Percentiles rank a stretch among this genome's conserved stretches.
Evolutionary conservation across 2,113 vertebrate genomes (phyloP).

Genomic region (Machaerirhynchus nigripectus): DNA sequence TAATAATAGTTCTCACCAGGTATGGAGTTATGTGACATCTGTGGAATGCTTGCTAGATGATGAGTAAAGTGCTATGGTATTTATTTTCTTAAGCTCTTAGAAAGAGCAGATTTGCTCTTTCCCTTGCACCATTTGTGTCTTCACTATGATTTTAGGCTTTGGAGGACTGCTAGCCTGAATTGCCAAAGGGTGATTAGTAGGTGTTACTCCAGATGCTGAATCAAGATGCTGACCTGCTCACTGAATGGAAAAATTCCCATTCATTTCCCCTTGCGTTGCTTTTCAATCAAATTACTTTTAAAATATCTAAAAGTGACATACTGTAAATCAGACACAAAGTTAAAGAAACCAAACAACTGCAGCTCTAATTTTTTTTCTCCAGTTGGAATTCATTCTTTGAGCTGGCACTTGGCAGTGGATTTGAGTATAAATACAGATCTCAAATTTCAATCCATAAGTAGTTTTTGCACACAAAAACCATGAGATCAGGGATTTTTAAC

Average conservation of each 20-base stretch:
- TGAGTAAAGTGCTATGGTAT: constrained; percentile 5
- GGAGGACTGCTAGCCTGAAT: background rate
- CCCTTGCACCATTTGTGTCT: background rate
- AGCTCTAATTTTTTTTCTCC: background rate
- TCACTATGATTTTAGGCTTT: background rate
- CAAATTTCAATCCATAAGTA: background rate
- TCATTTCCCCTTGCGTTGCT: background rate
- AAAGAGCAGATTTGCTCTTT: background rate
- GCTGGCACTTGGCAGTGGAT: background rate
- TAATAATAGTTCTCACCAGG: constrained; percentile 32
- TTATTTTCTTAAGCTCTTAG: constrained; percentile 7
- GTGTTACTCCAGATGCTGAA: background rate
- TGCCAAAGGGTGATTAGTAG: background rate
- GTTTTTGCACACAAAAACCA: background rate
- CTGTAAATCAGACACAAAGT: background rate
- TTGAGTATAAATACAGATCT: background rate
- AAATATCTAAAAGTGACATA: background rate
- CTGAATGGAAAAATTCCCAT: background rate
- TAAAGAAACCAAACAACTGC: background rate
- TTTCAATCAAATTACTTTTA: background rate
- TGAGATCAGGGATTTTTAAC: background rate
- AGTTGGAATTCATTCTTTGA: background rate
- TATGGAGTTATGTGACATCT: background rate
- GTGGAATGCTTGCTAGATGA: background rate
- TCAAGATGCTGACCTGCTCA: background rate